Evolutionary conservation across 2,888 invertebrate species (phyloP).

Genomic region (Fissipunctia ypsillon): DNA sequence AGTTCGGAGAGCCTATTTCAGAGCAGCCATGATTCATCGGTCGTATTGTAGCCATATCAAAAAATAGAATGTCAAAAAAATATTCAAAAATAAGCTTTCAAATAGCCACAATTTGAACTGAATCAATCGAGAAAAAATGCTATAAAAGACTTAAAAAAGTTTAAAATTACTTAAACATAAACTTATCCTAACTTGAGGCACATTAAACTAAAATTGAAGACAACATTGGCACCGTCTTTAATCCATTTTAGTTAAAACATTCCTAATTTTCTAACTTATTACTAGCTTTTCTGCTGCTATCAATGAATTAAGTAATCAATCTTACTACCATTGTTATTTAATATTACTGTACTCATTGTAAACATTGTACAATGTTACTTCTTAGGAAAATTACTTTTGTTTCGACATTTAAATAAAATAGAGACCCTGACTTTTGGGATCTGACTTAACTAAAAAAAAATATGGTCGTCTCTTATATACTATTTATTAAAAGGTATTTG

Average conservation of each 20-base stretch:
- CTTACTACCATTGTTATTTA: constrained; percentile 4
- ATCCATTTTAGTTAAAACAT: constrained; percentile 1
- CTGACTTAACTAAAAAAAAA: background rate
- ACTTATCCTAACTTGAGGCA: constrained; percentile 65
- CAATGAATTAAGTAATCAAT: background rate
- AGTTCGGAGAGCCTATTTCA: too few species aligned
- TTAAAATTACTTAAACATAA: constrained; percentile 37
- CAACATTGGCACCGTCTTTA: constrained; percentile 60
- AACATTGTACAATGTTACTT: background rate
- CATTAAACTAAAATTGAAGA: constrained; percentile 38
- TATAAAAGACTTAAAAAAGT: constrained; percentile 45
- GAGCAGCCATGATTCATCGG: too few species aligned
- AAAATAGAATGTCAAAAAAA: background rate
- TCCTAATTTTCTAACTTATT: background rate
- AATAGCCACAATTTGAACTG: constrained; percentile 50
- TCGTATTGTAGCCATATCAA: background rate
- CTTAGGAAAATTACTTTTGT: background rate
- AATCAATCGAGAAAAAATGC: constrained; percentile 42
- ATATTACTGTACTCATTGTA: background rate
- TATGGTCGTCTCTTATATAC: background rate
- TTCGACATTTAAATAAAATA: background rate
- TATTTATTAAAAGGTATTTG: background rate
- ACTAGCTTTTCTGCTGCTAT: constrained; percentile 9
- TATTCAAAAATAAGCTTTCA: constrained; percentile 1
- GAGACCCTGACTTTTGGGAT: background rate